Evolutionary conservation across 2,888 invertebrate species (phyloP).

Genomic region (Leptothorax acervorum): DNA sequence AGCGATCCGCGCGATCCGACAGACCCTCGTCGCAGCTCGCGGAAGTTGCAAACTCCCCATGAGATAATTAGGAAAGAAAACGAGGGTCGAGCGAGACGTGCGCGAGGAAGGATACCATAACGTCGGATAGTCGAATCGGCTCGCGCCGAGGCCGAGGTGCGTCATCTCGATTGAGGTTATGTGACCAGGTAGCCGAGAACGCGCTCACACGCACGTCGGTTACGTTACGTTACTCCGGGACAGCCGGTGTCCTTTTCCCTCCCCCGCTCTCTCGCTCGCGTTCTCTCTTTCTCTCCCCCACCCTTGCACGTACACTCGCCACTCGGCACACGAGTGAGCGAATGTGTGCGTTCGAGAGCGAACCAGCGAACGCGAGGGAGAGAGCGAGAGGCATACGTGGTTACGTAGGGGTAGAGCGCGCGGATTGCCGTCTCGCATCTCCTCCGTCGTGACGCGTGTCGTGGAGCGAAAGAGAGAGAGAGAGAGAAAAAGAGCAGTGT

Average conservation of each 20-base stretch:
- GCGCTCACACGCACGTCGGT: conserved; percentile 56
- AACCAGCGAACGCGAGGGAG: too few species aligned
- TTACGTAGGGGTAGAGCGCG: background rate
- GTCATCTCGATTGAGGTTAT: conserved; percentile 71
- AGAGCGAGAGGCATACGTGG: background rate
- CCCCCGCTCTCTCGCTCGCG: background rate
- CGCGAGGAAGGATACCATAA: background rate
- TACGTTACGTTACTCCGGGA: background rate
- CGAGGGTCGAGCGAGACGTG: too few species aligned
- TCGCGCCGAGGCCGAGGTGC: background rate
- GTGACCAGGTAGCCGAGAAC: conserved; percentile 68
- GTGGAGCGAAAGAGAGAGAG: too few species aligned
- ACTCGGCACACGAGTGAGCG: background rate
- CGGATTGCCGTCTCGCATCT: background rate
- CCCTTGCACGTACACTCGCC: background rate
- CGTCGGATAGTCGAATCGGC: background rate
- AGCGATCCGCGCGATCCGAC: background rate
- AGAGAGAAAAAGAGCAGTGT: background rate
- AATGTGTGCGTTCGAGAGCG: background rate
- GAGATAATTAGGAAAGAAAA: background rate
- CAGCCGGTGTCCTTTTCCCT: background rate
- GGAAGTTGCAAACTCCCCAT: background rate
- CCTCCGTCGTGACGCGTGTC: too few species aligned
- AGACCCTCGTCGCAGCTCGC: background rate
- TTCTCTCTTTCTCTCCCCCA: too few species aligned